A percentile compares a stretch with the other conserved stretches of the same genome.
These are phyloP conservation scores for Aphis craccivora DNA, from an alignment of 1,140 invertebrate genomes.

Conservation along the genomic window DNA sequence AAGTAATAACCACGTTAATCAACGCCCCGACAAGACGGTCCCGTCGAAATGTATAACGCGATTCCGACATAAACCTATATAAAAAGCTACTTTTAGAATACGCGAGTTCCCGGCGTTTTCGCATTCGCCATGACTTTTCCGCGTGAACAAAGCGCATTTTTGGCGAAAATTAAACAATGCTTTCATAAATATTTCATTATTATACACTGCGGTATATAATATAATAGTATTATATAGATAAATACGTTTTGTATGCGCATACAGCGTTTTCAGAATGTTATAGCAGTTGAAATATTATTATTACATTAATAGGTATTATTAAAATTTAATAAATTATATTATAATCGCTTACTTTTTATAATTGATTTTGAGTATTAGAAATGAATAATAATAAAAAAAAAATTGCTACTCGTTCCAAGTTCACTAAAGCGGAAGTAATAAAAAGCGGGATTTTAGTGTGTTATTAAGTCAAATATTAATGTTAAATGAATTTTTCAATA, in stretches of 20 bases:
- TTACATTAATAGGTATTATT: too few species aligned
- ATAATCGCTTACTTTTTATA: background rate
- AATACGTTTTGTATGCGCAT: background rate
- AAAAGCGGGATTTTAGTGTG: background rate
- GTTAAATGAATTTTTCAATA: background rate
- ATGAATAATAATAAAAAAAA: background rate
- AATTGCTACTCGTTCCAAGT: background rate
- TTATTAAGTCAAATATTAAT: background rate
- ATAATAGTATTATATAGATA: background rate
- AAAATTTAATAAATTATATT: background rate
- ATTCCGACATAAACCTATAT: background rate
- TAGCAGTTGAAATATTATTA: background rate
- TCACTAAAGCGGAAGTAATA: background rate
- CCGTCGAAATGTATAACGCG: background rate
- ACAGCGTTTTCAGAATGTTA: background rate
- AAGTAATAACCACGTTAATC: slow-evolving; percentile 10
- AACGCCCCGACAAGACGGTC: background rate
- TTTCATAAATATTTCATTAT: background rate
- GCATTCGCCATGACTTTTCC: background rate
- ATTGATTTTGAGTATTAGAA: background rate
- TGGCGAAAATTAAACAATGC: background rate
- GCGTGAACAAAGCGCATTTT: background rate
- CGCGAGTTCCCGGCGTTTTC: background rate
- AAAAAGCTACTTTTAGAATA: background rate
- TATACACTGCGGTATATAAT: background rate